Conservation (phyloP, 2,888 invertebrate species). For the Eumacrocentrus americanus region DNA sequence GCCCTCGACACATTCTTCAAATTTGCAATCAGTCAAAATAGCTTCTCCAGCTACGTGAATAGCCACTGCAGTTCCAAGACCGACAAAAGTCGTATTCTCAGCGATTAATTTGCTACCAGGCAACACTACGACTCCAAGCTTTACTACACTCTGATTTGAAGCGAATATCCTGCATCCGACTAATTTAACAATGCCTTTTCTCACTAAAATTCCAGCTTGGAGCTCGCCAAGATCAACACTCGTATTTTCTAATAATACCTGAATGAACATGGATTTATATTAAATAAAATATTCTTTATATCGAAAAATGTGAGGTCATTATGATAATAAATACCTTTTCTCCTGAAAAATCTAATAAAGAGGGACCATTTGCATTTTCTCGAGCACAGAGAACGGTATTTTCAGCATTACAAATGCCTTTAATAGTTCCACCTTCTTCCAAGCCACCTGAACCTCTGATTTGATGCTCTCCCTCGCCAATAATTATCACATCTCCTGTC, state of each 20-base stretch:
- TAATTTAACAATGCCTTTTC: conserved; percentile 63
- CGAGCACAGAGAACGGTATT: conserved; percentile 59
- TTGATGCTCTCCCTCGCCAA: conserved; percentile 64
- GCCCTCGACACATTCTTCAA: conserved; percentile 57
- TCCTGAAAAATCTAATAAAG: conserved; percentile 64
- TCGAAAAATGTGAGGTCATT: neutral
- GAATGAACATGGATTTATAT: conserved; percentile 6
- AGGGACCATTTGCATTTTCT: conserved; percentile 62
- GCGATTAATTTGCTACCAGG: conserved; percentile 60
- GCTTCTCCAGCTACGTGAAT: conserved; percentile 51
- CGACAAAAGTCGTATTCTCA: conserved; percentile 62
- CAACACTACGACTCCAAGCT: conserved; percentile 65
- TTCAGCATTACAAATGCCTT: conserved; percentile 49
- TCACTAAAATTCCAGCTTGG: conserved; percentile 64
- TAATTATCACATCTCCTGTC: conserved; percentile 62
- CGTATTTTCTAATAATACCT: conserved; percentile 64
- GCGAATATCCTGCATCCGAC: conserved; percentile 64
- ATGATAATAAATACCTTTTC: conserved; percentile 52
- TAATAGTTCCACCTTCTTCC: conserved; percentile 63
- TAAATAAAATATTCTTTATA: neutral
- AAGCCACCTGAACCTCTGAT: conserved; percentile 64
- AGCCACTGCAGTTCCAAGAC: conserved; percentile 65
- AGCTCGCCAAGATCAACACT: conserved; percentile 64
- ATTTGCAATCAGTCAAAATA: conserved; percentile 54
- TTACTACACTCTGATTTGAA: conserved; percentile 63